These are phyloP conservation scores for Hyphantria cunea DNA, from an alignment of 1,140 invertebrate genomes.

Conservation along the genomic window DNA sequence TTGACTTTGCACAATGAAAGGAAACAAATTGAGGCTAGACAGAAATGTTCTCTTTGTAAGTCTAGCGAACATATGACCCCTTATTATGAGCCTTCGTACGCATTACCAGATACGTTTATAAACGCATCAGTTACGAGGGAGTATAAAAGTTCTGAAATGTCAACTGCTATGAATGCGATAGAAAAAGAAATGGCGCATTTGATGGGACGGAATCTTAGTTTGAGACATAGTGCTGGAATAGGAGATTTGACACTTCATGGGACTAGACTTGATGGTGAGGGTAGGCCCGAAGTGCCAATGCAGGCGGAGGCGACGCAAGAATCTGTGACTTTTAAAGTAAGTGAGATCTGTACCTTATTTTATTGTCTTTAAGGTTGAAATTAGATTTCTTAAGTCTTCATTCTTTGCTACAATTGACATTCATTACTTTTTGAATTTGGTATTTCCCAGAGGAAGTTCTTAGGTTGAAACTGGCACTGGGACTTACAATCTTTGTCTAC, in stretches of 20 bases:
- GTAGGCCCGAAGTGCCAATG: background rate
- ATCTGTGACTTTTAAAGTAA: slow-evolving; percentile 50
- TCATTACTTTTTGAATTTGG: no score
- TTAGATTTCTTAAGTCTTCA: no score
- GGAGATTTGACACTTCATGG: slow-evolving; percentile 18
- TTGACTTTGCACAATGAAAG: slow-evolving; percentile 72
- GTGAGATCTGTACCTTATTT: no score
- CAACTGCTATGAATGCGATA: slow-evolving; percentile 50
- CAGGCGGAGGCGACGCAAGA: slow-evolving; percentile 33
- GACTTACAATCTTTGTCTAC: no score
- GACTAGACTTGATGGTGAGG: slow-evolving; percentile 17
- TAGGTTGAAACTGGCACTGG: no score
- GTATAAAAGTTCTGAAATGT: slow-evolving; percentile 43
- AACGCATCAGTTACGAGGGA: slow-evolving; percentile 49
- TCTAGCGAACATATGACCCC: slow-evolving; percentile 42
- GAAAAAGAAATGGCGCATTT: slow-evolving; percentile 67
- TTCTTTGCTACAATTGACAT: no score
- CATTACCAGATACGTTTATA: slow-evolving; percentile 42
- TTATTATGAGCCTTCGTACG: slow-evolving; percentile 44
- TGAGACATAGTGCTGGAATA: slow-evolving; percentile 37
- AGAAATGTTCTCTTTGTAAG: slow-evolving; percentile 70
- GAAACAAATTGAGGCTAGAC: slow-evolving; percentile 63
- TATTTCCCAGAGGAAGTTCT: no score
- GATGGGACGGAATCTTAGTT: slow-evolving; percentile 50
- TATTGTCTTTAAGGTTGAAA: no score